These are phyloP conservation scores for Punctoribates punctum DNA, from an alignment of 2,888 invertebrate genomes.

Conservation along the genomic window DNA sequence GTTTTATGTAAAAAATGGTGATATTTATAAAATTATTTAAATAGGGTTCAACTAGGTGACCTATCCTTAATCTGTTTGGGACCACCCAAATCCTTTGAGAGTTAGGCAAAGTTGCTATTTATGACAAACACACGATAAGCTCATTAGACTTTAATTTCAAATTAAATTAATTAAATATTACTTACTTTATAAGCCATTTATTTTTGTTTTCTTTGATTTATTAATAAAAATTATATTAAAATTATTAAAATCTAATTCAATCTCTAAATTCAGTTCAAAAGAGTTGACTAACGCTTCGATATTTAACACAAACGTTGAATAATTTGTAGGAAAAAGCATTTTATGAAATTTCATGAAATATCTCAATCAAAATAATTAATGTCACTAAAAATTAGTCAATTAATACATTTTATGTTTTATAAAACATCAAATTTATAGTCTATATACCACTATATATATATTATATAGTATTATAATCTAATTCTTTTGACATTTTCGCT, in stretches of 20 bases:
- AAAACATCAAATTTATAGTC: too few relatives aligned
- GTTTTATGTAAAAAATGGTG: too few relatives aligned
- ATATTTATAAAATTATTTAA: too few relatives aligned
- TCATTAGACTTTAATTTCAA: neutral
- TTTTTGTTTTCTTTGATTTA: neutral
- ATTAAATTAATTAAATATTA: too few relatives aligned
- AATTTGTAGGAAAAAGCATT: neutral
- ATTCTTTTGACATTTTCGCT: too few relatives aligned
- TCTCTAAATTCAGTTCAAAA: too few relatives aligned
- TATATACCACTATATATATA: too few relatives aligned
- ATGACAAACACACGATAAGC: slow-evolving; percentile 6
- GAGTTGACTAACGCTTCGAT: neutral
- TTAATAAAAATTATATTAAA: neutral
- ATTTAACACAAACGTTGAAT: neutral
- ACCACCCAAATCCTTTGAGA: neutral
- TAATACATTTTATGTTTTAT: neutral
- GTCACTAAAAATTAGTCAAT: neutral
- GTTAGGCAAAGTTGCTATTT: neutral
- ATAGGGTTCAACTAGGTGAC: neutral
- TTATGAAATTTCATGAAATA: neutral
- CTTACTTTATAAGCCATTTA: too few relatives aligned
- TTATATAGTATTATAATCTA: too few relatives aligned
- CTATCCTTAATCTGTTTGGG: neutral
- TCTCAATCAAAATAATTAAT: neutral
- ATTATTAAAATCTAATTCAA: neutral